phyloP scores from a whole-genome alignment of 2,888 invertebrate species.

The Bombylius major region DNA sequence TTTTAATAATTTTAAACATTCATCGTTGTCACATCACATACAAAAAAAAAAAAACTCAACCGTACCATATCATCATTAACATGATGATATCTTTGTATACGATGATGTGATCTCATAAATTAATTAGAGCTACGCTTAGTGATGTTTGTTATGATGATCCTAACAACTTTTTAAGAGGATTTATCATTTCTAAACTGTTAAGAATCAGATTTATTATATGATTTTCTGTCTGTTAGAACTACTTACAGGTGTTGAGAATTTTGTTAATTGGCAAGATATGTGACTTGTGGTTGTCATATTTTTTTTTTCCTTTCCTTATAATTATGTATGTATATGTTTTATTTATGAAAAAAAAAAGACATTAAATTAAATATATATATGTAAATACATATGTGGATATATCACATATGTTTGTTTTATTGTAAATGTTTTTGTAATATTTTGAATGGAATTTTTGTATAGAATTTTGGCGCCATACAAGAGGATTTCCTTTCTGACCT shows the following conservation, averaged over 20 bases:
- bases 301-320: neutral
- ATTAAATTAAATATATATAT: too few relatives aligned
- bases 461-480: neutral
- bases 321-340: too few relatives aligned
- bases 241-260: conserved; percentile 6
- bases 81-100: neutral
- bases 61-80: too few relatives aligned
- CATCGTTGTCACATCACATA: too few relatives aligned
- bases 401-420: too few relatives aligned
- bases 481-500: neutral
- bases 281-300: neutral
- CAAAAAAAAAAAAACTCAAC: too few relatives aligned
- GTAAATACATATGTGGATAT: too few relatives aligned
- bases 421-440: too few relatives aligned
- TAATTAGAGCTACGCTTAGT: conserved; percentile 6
- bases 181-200: conserved; percentile 3
- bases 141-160: conserved; percentile 8
- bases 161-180: conserved; percentile 6
- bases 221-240: neutral
- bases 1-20: too few relatives aligned
- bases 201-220: neutral
- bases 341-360: too few relatives aligned
- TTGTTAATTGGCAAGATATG: conserved; percentile 1
- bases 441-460: neutral
- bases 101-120: conserved; percentile 6